Base-by-base conservation (phyloP, 2,888 invertebrate species). In the Acleris holmiana region DNA sequence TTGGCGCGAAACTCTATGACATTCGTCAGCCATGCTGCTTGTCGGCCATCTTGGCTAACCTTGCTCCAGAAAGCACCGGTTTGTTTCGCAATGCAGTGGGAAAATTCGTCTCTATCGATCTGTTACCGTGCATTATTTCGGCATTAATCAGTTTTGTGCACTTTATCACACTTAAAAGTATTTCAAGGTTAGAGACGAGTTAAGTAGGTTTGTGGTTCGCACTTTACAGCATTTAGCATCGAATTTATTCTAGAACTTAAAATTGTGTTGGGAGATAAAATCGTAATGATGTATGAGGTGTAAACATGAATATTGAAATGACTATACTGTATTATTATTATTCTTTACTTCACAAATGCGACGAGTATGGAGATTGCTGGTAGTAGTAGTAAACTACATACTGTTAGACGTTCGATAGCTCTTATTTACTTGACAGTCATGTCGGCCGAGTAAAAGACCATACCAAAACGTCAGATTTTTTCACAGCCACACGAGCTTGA, bases 1-100 rank as follows among this genome's bases (percentile, higher is more conserved):
- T 82, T 85, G 82, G 84, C 85, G 85, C 88, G 84, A 87, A 88
- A 85, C 81, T 77, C 60, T 76, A 79, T 85, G 87, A 86, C 89
- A 87, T 89, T 88, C 83, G 84, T 77, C 79, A 79, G 79, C 83
- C 85, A 85, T 84, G 74, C 78, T 79, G 72, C 73, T 78, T 83
- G 86, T 79, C 89, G 84, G 85, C 87, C 87, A 87, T 84, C 75
- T 85, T 84, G 74, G 70, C 58, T 53, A 85, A 90, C 91, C 91
- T 92, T 91, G 91, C 91, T 91, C 91, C 77, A 91, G 83, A 81
- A 87, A 87, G 71, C 78, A 77, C 78, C 78, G 83, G 84, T 82
- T 80, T 67, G 76, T 90, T 88, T 90, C 83, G 86, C 87, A 91
- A 91, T 73, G 49, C 75, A 78, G 84, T 89, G 86, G 83, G 90